Evolutionary conservation across 2,888 invertebrate genomes (phyloP), one percentile per base, ranked within the genome.

Genomic region (Coleophora deauratella): DNA sequence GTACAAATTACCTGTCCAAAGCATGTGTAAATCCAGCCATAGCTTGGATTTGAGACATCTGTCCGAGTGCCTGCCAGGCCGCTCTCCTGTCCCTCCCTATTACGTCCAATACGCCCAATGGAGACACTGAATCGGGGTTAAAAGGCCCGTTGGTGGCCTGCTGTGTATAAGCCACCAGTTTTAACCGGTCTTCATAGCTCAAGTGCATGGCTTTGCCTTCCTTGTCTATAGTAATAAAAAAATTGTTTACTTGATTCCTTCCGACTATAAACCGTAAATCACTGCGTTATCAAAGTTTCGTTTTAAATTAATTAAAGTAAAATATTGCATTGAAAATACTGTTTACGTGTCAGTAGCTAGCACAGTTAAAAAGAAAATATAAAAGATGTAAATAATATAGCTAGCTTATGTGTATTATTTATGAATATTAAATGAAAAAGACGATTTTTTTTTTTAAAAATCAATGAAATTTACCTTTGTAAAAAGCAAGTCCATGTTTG

Each of bases 181-280:
- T 93, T 41, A 98, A 76, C 66, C 96, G 95, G 66, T 98, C 97
- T 74, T 96, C 94, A 72, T 98, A 99, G 35, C 96, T 95, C 46
- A 98, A 87, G 64, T 97, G 96, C 37, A 98, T 88, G 2, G 97
- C 98, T 86, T 98, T 98, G n/a, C 98, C 98, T 81, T 96, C 95
- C 84, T 98, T 98, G 72, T 98, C 98, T 98, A 76, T 11, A 87
- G 21, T 21, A 21, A 21, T 21, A 6, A 21, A 21, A 21, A 21
- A 21, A 87, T 52, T n/a, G n/a, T n/a, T n/a, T n/a, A n/a, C n/a
- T n/a, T n/a, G n/a, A n/a, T n/a, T n/a, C n/a, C n/a, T n/a, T n/a
- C n/a, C n/a, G n/a, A n/a, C n/a, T n/a, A n/a, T n/a, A n/a, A n/a
- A n/a, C n/a, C n/a, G n/a, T n/a, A n/a, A n/a, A n/a, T n/a, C n/a